A percentile compares a stretch with the other conserved stretches of the same genome.
Evolutionary conservation across 1,140 invertebrate species (phyloP).

Genomic region (Drosophila pectinifera): DNA sequence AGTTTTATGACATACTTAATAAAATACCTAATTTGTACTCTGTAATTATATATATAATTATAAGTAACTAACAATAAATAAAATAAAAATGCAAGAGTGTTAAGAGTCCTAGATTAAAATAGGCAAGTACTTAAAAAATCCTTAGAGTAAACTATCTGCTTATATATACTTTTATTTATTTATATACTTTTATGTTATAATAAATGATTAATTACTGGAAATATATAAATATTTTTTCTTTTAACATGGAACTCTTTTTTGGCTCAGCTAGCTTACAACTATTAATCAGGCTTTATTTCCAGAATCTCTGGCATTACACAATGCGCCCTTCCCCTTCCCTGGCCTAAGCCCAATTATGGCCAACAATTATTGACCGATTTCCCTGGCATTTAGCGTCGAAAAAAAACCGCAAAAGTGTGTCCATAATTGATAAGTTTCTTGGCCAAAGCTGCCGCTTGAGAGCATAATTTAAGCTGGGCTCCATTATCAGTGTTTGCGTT

Average conservation of each 20-base stretch:
- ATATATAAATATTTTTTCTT: no score
- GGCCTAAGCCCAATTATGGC: conserved; percentile 1
- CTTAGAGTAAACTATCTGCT: background rate
- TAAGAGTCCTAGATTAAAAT: background rate
- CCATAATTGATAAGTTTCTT: conserved; percentile 49
- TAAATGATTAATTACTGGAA: no score
- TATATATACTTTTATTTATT: background rate
- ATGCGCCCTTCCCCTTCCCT: background rate
- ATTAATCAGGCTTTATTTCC: background rate
- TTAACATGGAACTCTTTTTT: accelerated
- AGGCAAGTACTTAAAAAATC: background rate
- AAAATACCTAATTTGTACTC: background rate
- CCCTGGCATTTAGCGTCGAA: conserved; percentile 20
- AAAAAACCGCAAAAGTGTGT: conserved; percentile 44
- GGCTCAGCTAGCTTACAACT: background rate
- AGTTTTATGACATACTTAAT: background rate
- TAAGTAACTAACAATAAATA: background rate
- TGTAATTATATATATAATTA: conserved; percentile 7
- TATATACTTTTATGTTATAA: background rate
- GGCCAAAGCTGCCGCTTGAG: conserved; percentile 9
- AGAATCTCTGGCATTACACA: conserved; percentile 28
- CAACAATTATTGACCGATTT: conserved; percentile 38
- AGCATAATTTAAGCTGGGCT: conserved; percentile 25
- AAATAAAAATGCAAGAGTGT: background rate
- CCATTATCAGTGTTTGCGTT: conserved; percentile 18